These are phyloP conservation scores for Monoplex corrugatus DNA, from an alignment of 2,888 invertebrate genomes.

Conservation along the genomic window DNA sequence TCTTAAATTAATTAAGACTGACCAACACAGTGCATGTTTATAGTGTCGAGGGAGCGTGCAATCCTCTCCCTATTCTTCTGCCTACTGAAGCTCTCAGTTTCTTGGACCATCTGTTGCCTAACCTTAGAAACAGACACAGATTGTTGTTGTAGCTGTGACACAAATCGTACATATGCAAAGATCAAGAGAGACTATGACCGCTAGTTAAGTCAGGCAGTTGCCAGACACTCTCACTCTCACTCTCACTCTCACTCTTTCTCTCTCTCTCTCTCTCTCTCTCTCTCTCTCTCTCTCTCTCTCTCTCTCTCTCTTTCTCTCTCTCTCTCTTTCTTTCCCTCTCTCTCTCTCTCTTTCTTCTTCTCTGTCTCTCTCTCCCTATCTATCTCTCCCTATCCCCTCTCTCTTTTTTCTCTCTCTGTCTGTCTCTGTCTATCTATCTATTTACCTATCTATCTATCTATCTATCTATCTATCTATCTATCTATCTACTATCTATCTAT, in stretches of 20 bases:
- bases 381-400: neutral
- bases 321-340: slow-evolving; percentile 9
- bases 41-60: too few relatives aligned
- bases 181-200: too few relatives aligned
- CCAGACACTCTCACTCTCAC: neutral
- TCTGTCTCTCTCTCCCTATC: neutral
- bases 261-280: slow-evolving; percentile 23
- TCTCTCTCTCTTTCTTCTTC: neutral
- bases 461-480: neutral
- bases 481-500: too few relatives aligned
- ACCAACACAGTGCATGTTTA: too few relatives aligned
- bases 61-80: too few relatives aligned
- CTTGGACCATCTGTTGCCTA: too few relatives aligned
- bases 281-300: slow-evolving; percentile 21
- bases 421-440: neutral
- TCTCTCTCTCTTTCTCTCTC: neutral
- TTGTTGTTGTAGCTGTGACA: too few relatives aligned
- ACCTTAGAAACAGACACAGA: too few relatives aligned
- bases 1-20: too few relatives aligned
- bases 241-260: neutral
- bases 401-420: neutral
- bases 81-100: too few relatives aligned
- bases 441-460: neutral
- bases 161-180: too few relatives aligned
- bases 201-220: too few relatives aligned